These are phyloP conservation scores for Phalacrocorax brasilianus DNA, from an alignment of 2,113 vertebrate genomes.

Conservation along the genomic window DNA sequence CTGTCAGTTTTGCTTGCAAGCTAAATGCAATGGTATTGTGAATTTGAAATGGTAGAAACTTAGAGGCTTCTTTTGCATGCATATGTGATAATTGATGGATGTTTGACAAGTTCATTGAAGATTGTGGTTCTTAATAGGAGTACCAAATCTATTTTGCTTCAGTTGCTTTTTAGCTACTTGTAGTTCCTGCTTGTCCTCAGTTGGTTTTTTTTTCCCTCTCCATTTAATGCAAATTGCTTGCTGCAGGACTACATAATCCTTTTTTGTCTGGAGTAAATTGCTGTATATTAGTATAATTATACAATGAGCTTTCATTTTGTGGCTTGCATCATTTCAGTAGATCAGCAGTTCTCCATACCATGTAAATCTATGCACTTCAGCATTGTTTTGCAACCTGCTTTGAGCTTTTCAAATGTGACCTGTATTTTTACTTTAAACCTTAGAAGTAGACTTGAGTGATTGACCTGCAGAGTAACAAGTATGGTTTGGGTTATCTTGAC, in stretches of 20 bases:
- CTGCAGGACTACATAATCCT: neutral
- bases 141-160: neutral
- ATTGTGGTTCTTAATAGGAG: neutral
- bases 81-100: neutral
- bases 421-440: neutral
- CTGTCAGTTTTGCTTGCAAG: neutral
- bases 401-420: neutral
- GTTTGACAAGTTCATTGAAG: neutral
- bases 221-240: neutral
- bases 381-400: neutral
- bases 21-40: neutral
- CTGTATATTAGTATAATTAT: neutral
- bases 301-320: neutral
- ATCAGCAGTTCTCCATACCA: neutral
- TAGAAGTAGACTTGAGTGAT: neutral
- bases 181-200: neutral
- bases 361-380: neutral
- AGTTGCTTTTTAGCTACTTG: neutral
- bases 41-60: neutral
- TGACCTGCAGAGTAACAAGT: neutral
- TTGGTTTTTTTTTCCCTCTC: neutral
- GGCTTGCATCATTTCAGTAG: neutral
- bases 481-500: neutral
- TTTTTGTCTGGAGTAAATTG: neutral
- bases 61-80: neutral